phyloP scores from a whole-genome alignment of 2,113 vertebrate species.

The Cottus gobio region DNA sequence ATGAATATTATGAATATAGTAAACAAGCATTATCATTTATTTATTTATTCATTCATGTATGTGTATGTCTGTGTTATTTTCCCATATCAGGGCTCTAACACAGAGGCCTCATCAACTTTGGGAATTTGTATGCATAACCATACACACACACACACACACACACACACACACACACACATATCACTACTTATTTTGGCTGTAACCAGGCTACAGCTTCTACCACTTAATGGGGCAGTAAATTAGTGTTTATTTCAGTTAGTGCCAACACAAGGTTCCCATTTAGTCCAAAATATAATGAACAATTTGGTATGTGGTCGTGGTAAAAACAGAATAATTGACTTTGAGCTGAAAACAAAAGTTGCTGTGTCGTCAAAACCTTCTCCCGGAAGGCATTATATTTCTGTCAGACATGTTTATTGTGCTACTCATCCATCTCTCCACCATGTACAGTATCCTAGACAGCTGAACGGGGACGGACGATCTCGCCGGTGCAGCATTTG shows the following conservation, averaged over 20 bases:
- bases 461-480: neutral
- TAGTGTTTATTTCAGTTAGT: conserved; percentile 42
- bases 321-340: conserved; percentile 42
- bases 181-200: conserved; percentile 14
- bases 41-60: neutral
- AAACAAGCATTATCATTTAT: neutral
- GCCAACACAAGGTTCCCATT: conserved; percentile 47
- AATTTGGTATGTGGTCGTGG: conserved; percentile 43
- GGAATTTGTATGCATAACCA: neutral
- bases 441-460: neutral
- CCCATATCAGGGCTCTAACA: neutral
- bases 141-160: conserved; percentile 5
- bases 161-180: neutral
- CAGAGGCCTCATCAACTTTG: neutral
- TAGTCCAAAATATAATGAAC: conserved; percentile 42
- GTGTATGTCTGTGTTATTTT: neutral
- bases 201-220: conserved; percentile 24
- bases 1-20: conserved; percentile 8
- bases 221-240: conserved; percentile 50
- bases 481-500: conserved; percentile 17
- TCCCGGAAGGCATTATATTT: conserved; percentile 42
- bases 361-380: conserved; percentile 14
- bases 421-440: conserved; percentile 15
- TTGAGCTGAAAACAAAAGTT: conserved; percentile 33
- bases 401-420: conserved; percentile 40